Conservation (phyloP, 2,797 vertebrate genomes). For the Centropyge bicolor region DNA sequence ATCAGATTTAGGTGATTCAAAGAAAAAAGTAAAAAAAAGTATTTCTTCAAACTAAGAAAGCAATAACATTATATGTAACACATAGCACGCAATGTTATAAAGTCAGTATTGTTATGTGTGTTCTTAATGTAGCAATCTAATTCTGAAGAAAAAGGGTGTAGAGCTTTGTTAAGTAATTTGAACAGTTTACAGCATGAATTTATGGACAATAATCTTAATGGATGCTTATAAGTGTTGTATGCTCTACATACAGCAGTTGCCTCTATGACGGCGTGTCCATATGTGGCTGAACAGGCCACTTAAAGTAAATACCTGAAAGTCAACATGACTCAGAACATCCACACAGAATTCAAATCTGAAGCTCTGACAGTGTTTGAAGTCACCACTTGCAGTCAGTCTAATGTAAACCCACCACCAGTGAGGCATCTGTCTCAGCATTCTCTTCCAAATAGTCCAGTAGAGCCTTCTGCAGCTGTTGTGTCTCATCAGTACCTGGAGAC, state of each 20-base stretch:
- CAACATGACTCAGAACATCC: neutral
- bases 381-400: constrained; percentile 8
- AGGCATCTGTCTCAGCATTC: constrained; percentile 94
- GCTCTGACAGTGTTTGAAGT: neutral
- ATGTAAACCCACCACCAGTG: constrained; percentile 89
- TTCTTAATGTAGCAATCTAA: neutral
- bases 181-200: neutral
- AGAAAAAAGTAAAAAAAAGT: neutral
- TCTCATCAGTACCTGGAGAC: constrained; percentile 91
- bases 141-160: neutral
- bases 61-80: neutral
- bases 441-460: constrained; percentile 96
- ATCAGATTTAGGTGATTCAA: constrained; percentile 2
- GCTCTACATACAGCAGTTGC: neutral
- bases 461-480: constrained; percentile 96
- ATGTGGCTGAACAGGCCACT: neutral
- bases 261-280: neutral
- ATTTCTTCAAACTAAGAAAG: neutral
- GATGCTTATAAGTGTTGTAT: neutral
- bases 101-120: neutral
- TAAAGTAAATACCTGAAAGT: constrained; percentile 4
- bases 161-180: neutral
- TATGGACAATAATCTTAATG: neutral
- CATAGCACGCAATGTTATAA: neutral
- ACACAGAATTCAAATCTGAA: neutral